Evolutionary conservation across 2,888 invertebrate species (phyloP), one percentile per base, ranked within the genome.

Genomic region (Pilophorus perplexus): DNA sequence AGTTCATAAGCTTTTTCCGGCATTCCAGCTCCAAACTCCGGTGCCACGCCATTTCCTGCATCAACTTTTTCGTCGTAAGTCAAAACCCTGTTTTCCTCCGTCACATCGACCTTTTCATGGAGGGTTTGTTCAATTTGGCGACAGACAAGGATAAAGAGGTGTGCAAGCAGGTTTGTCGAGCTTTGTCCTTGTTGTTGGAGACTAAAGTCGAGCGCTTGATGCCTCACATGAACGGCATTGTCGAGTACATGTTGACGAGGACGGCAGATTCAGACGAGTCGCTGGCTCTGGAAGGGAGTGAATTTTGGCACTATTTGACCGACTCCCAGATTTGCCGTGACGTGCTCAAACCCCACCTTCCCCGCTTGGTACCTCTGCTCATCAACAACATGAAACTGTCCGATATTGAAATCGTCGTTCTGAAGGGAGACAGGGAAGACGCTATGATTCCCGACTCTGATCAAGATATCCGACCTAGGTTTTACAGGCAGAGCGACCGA

Each of bases 311-410:
- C 57, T 92, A 96, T 0, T 80, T 99, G 64, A 96, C 98, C 1
- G 98, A 99, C 75, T 93, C 94, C 75, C 42, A 55, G 73, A 86
- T 97, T 71, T 97, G 97, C 78, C 87, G 90, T 76, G 93, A 93
- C 76, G 93, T 93, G 10, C 81, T 99, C 3, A 84, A 86, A 4
- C 88, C 89, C 0, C 90, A 94, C 77, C 82, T 99, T 73, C 84
- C 85, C 4, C 84, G 89, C 70, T 80, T 99, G 44, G 86, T 98
- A 70, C 98, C 98, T 1, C 86, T 97, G 67, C 81, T 99, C 67
- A 92, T 99, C 5, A 86, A 89, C 70, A 95, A 96, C 70, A 99
- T 99, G 99, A 90, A 93, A 73, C 98, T 99, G 80, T 95, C 96
- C 0, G 95, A 96, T 78, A 90, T 95, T 76, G 98, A 98, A 78